Evolutionary conservation across 2,113 vertebrate genomes (phyloP), one percentile per base, ranked within the genome.

Genomic region (Cynopterus brachyotis): DNA sequence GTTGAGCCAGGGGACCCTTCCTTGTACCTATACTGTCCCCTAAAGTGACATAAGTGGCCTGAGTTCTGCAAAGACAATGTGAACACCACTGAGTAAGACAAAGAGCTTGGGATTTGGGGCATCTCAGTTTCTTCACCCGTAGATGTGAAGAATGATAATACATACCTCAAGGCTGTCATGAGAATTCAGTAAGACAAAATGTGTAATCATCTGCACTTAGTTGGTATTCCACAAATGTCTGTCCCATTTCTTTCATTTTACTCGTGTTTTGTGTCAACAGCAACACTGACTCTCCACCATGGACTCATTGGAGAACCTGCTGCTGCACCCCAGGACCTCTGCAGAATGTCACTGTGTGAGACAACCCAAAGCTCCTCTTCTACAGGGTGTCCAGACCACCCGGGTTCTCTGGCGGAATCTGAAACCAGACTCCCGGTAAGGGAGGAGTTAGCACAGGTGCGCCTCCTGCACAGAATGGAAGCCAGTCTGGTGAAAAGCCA

Each of bases 211-310:
- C 64, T 72, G 66, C 13, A 1, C 72, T 28, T 4, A 30, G 40
- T 1, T 35, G 4, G 13, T 32, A 26, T 32, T 11, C 40, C 75
- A 62, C 35, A 16, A 0, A 9, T 0, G 7, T 5, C 73, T 30
- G 73, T 5, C 42, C 73, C 50, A 35, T 76, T 26, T 40, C 86
- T 53, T 84, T 53, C 75, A 32, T 24, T 32, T 22, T 83, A 86
- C 37, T 64, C 62, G n/a, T 17, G 28, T 82, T 53, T 87, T 15
- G 5, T 45, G 20, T 45, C 28, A 53, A 11, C 5, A n/a, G 88
- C 55, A 57, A 5, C 94, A 24, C 57, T 5, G 50, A 26, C 17
- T 45, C 47, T 30, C 50, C 82, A 50, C 37, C 35, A 47, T 20
- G 64, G 42, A 24, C 55, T 35, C 42, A 11, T n/a, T 9, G 45